These are phyloP conservation scores for Cabera pusaria DNA, from an alignment of 2,888 invertebrate species.

Conservation along the genomic window DNA sequence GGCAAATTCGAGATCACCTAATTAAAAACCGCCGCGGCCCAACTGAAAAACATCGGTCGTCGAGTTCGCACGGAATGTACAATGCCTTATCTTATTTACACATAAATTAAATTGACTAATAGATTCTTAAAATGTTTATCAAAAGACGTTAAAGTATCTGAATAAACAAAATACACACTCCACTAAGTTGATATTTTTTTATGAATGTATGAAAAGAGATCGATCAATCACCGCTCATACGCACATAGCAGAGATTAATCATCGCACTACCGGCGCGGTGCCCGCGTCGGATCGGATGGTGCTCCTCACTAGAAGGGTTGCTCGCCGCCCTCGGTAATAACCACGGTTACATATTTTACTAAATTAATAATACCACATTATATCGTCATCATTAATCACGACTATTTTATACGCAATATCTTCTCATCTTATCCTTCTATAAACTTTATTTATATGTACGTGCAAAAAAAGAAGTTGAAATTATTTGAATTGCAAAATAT, in stretches of 20 bases:
- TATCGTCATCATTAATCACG: conserved; percentile 42
- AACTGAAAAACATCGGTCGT: conserved; percentile 41
- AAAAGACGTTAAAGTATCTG: conserved; percentile 48
- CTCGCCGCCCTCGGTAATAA: conserved; percentile 32
- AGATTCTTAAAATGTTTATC: conserved; percentile 64
- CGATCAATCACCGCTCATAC: conserved; percentile 65
- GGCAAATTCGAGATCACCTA: conserved; percentile 63
- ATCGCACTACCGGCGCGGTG: conserved; percentile 50
- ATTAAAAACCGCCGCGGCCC: conserved; percentile 52
- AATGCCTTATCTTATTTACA: no score
- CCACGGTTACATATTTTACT: conserved; percentile 8
- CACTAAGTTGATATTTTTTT: conserved; percentile 30
- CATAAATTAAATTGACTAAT: conserved; percentile 66
- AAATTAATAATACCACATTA: conserved; percentile 21
- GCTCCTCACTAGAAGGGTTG: conserved; percentile 52
- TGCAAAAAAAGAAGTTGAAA: conserved; percentile 1
- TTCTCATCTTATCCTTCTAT: conserved; percentile 5
- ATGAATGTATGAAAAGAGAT: conserved; percentile 49
- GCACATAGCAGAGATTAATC: conserved; percentile 68
- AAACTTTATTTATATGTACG: not conserved
- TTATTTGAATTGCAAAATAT: conserved; percentile 1
- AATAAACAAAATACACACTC: conserved; percentile 46
- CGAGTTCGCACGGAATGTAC: conserved; percentile 59
- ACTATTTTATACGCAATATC: conserved; percentile 1
- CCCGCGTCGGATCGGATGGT: conserved; percentile 26